Evolutionary conservation across 2,888 invertebrate genomes (phyloP).

Genomic region (Thysanoteuthis rhombus): DNA sequence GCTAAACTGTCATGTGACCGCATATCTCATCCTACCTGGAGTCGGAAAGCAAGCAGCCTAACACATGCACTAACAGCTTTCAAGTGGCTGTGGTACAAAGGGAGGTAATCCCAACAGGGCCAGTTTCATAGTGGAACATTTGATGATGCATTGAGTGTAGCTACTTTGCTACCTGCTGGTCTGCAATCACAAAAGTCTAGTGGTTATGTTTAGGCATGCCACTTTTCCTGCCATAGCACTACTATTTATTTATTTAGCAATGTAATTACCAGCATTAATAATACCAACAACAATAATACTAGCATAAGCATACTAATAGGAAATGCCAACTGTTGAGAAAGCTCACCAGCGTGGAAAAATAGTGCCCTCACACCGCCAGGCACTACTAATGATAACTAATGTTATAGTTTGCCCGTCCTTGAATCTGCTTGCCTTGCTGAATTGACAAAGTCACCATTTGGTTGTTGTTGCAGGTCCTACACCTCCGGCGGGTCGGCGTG

Average conservation of each 20-base stretch:
- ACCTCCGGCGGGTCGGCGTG: conserved; percentile 57
- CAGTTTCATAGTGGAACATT: not conserved
- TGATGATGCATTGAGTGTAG: not conserved
- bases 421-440: conserved; percentile 12
- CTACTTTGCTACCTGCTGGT: not conserved
- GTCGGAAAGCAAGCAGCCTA: conserved; percentile 12
- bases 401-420: not conserved
- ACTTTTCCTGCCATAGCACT: not conserved
- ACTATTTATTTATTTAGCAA: not conserved
- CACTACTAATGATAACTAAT: not conserved
- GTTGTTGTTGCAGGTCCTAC: conserved; percentile 52
- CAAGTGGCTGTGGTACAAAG: not conserved
- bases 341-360: not conserved
- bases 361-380: not conserved
- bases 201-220: not conserved
- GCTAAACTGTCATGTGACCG: not conserved
- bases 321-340: not conserved
- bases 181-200: not conserved
- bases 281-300: not conserved
- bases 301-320: not conserved
- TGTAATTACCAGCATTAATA: not conserved
- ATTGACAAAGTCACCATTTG: not conserved
- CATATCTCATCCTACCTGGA: not conserved
- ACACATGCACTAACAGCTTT: not conserved
- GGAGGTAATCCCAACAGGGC: not conserved